These are phyloP conservation scores for Drosophila elegans DNA, from an alignment of 1,140 invertebrate species.

Conservation along the genomic window DNA sequence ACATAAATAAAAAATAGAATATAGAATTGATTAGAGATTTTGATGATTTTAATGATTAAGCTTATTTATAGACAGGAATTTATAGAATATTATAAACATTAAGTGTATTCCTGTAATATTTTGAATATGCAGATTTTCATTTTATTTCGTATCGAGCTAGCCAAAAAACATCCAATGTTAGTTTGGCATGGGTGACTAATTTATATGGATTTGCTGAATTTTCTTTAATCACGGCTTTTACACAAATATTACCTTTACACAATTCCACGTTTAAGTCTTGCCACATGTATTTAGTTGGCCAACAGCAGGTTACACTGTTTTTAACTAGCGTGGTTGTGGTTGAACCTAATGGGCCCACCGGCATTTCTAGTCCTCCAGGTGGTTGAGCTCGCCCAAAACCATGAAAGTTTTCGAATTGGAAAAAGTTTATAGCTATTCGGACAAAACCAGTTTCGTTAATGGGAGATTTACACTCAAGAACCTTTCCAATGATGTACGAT, in stretches of 20 bases:
- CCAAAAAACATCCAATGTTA: too few relatives aligned
- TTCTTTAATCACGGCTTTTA: not conserved
- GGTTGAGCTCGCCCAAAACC: not conserved
- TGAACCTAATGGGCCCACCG: not conserved
- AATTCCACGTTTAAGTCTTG: not conserved
- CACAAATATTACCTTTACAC: not conserved
- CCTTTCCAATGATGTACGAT: constrained; percentile 26
- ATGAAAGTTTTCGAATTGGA: not conserved
- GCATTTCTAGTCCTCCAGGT: too few relatives aligned
- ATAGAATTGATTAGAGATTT: too few relatives aligned
- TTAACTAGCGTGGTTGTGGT: not conserved
- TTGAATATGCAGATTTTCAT: too few relatives aligned
- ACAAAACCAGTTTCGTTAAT: constrained; percentile 10
- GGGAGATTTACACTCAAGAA: constrained; percentile 11
- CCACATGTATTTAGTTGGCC: not conserved
- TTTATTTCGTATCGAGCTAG: too few relatives aligned
- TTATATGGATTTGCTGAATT: too few relatives aligned
- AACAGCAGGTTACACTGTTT: not conserved
- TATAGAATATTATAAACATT: too few relatives aligned
- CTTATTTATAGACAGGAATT: too few relatives aligned
- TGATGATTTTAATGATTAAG: not conserved
- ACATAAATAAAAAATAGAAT: not conserved
- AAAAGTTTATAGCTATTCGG: not conserved
- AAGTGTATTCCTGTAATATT: too few relatives aligned
- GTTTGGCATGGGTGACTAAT: too few relatives aligned